phyloP scores from a whole-genome alignment of 1,140 invertebrate genomes.

The Ceratina calcarata region DNA sequence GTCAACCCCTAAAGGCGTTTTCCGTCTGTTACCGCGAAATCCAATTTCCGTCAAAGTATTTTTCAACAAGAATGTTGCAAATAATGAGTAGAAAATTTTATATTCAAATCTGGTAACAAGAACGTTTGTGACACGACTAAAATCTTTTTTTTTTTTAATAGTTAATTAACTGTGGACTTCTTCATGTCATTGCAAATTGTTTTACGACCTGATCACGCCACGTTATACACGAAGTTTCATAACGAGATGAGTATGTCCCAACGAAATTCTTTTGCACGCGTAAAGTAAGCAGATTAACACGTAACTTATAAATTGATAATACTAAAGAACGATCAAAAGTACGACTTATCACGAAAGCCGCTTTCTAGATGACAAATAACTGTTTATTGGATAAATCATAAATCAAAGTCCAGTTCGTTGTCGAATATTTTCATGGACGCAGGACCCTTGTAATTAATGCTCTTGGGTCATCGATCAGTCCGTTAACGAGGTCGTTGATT shows the following conservation, averaged over 20 bases:
- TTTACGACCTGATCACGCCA: not conserved
- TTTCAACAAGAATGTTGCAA: not conserved
- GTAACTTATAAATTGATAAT: not conserved
- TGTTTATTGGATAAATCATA: conserved; percentile 33
- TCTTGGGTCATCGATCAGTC: conserved; percentile 47
- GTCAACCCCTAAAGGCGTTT: not conserved
- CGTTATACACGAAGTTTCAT: not conserved
- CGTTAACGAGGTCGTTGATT: conserved; percentile 65
- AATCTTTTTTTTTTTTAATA: no score
- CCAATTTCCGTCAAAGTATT: not conserved
- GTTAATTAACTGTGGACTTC: no score
- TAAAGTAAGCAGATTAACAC: not conserved
- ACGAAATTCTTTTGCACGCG: not conserved
- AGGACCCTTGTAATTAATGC: conserved; percentile 56
- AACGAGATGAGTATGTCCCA: not conserved
- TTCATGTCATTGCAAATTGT: not conserved
- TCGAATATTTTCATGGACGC: conserved; percentile 51
- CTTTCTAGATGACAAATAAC: conserved; percentile 7
- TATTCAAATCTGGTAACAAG: no score
- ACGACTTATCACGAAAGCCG: not conserved
- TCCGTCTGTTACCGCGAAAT: not conserved
- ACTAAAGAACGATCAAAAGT: not conserved
- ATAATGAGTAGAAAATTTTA: no score
- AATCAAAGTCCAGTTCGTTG: conserved; percentile 30
- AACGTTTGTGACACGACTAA: no score